A percentile compares a stretch with the other conserved stretches of the same genome.
These are phyloP conservation scores for Melanotaenia pygmaea DNA, from an alignment of 2,797 vertebrate species.

Conservation along the genomic window DNA sequence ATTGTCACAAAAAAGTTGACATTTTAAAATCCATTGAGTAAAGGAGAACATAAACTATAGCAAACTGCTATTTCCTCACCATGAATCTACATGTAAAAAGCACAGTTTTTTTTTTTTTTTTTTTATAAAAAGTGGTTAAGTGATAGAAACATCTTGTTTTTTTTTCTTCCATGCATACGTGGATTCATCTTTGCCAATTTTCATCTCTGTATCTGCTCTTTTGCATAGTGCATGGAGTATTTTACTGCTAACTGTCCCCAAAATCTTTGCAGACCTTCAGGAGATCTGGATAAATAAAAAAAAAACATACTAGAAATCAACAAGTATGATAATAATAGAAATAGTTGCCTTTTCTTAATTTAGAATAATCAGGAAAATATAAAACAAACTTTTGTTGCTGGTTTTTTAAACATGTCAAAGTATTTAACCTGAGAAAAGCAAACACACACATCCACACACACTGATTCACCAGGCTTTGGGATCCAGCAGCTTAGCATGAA, in stretches of 20 bases:
- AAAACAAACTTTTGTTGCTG: conserved; percentile 9
- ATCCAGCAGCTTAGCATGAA: conserved; percentile 92
- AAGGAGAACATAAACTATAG: not conserved
- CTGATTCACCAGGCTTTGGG: conserved; percentile 88
- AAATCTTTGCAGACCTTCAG: too few species aligned
- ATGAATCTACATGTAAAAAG: not conserved
- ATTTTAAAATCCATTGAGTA: too few species aligned
- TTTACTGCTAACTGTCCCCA: not conserved
- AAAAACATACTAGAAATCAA: not conserved
- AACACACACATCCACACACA: conserved; percentile 75
- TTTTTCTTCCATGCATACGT: not conserved
- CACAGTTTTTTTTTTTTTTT: not conserved
- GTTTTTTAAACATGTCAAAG: conserved; percentile 41
- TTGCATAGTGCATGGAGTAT: not conserved
- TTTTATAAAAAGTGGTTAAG: not conserved
- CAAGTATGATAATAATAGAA: not conserved
- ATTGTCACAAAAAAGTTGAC: not conserved
- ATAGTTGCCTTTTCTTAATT: not conserved
- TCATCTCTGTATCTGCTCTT: not conserved
- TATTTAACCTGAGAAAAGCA: conserved; percentile 55
- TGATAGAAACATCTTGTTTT: not conserved
- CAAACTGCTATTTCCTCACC: not conserved
- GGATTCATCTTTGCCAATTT: not conserved
- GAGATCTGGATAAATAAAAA: not conserved
- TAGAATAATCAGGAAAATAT: not conserved